phyloP scores from a whole-genome alignment of 35 echinoderm and acorn worm genomes.

The Heliocidaris tuberculata region DNA sequence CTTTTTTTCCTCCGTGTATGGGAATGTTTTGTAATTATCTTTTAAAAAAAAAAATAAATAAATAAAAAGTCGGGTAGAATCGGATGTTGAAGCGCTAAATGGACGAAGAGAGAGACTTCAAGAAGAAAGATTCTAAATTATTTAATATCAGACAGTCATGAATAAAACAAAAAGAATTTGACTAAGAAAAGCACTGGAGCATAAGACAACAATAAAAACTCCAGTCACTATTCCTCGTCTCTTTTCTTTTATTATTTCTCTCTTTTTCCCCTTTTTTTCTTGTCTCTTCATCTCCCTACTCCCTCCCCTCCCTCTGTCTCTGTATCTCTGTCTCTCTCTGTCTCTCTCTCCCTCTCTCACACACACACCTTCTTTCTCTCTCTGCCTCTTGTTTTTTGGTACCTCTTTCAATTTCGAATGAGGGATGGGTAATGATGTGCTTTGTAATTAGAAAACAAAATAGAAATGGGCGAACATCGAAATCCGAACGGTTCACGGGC shows the following conservation, averaged over 20 bases:
- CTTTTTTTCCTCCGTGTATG: background rate
- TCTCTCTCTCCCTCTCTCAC: too few species aligned
- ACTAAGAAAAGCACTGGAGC: background rate
- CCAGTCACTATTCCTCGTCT: too few species aligned
- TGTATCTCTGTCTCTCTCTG: too few species aligned
- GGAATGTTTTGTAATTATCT: constrained; percentile 2
- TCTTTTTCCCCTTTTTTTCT: too few species aligned
- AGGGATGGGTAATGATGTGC: too few species aligned
- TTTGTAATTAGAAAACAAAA: background rate
- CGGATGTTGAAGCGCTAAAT: background rate
- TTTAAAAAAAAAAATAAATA: background rate
- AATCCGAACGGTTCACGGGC: background rate
- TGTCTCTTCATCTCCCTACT: too few species aligned
- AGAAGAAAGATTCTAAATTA: background rate
- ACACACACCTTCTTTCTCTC: too few species aligned
- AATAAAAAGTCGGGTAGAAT: background rate
- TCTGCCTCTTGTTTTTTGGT: too few species aligned
- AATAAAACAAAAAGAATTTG: background rate
- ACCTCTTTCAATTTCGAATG: too few species aligned
- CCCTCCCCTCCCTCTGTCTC: too few species aligned
- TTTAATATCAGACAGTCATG: background rate
- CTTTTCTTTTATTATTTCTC: too few species aligned
- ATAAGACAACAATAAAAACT: too few species aligned
- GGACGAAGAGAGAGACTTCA: background rate
- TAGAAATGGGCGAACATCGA: background rate